These are phyloP conservation scores for Poecile atricapillus DNA, from an alignment of 2,113 vertebrate genomes.

Conservation along the genomic window DNA sequence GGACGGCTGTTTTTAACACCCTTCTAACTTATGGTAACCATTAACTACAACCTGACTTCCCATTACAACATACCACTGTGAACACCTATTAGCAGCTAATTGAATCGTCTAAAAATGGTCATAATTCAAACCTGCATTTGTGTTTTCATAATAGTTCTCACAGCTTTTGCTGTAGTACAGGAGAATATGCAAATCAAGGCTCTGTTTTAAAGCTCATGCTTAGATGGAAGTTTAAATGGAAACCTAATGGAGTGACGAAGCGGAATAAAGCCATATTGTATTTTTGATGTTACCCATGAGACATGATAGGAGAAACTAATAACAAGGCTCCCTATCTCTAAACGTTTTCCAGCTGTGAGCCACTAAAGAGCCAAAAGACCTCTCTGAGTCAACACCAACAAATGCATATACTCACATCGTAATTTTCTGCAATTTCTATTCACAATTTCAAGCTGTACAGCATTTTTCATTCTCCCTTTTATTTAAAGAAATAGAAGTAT, in stretches of 20 bases:
- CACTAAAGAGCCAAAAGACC: constrained; percentile 24
- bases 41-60: constrained; percentile 65
- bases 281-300: constrained; percentile 42
- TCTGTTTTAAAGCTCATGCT: not conserved
- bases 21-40: constrained; percentile 52
- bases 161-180: not conserved
- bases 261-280: constrained; percentile 18
- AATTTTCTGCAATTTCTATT: constrained; percentile 25
- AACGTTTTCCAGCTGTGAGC: constrained; percentile 48
- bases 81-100: constrained; percentile 60
- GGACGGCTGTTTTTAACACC: constrained; percentile 50
- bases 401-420: not conserved
- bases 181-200: constrained; percentile 13
- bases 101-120: constrained; percentile 32
- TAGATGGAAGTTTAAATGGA: not conserved
- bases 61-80: constrained; percentile 32
- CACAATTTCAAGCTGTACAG: not conserved
- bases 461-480: not conserved
- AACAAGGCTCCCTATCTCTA: constrained; percentile 48
- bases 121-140: constrained; percentile 25
- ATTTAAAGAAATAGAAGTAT: not conserved
- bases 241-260: constrained; percentile 26
- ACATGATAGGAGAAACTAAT: constrained; percentile 54
- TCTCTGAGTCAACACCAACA: constrained; percentile 37
- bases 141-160: not conserved